These are phyloP conservation scores for Spisula solida DNA, from an alignment of 2,888 invertebrate species.

Conservation along the genomic window DNA sequence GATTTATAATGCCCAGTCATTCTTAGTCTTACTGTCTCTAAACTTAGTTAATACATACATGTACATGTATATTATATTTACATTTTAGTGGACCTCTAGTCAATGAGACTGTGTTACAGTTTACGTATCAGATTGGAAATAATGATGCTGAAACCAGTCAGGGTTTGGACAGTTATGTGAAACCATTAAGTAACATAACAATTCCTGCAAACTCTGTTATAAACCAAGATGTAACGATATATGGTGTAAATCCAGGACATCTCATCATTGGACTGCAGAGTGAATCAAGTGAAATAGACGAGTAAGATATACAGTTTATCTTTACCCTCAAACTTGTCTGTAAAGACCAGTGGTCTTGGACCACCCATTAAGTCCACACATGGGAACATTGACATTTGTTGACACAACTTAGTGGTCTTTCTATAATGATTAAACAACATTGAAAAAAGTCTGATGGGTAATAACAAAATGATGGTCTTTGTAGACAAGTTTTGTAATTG, in stretches of 20 bases:
- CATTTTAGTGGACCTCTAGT: conserved; percentile 68
- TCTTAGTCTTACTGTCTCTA: no score
- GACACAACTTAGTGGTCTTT: no score
- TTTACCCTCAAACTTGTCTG: no score
- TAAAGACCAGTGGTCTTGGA: no score
- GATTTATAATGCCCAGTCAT: no score
- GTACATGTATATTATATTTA: conserved; percentile 22
- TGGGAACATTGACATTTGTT: no score
- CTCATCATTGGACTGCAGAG: conserved; percentile 77
- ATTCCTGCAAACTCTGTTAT: conserved; percentile 68
- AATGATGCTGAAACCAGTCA: conserved; percentile 56
- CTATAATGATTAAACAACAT: no score
- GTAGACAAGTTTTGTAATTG: no score
- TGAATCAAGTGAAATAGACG: conserved; percentile 76
- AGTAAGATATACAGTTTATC: conserved; percentile 70
- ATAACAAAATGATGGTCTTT: no score
- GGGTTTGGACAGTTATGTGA: conserved; percentile 69
- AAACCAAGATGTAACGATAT: conserved; percentile 70
- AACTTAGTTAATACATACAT: neutral
- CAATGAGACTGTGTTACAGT: conserved; percentile 71
- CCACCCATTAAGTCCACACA: no score
- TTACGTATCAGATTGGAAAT: conserved; percentile 81
- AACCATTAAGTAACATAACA: conserved; percentile 73
- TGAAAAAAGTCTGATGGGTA: no score
- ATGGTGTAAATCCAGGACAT: conserved; percentile 79